These are phyloP conservation scores for Tylochromis polylepis DNA, from an alignment of 2,113 vertebrate species.

Conservation along the genomic window DNA sequence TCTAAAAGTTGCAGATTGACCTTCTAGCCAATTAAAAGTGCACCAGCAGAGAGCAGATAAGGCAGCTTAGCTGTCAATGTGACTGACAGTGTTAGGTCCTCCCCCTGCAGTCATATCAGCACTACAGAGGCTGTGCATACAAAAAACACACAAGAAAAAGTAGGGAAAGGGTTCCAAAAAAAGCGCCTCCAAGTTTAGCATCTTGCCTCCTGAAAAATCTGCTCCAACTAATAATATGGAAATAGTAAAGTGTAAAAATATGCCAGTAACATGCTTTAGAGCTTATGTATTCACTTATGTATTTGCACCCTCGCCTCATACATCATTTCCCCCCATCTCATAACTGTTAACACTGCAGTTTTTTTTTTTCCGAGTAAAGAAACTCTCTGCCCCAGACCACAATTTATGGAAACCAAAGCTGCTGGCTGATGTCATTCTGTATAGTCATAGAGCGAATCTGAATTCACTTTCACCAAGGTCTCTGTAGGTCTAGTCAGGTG, in stretches of 20 bases:
- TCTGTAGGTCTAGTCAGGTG: conserved; percentile 43
- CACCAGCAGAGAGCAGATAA: conserved; percentile 55
- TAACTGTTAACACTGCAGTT: conserved; percentile 68
- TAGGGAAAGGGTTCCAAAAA: not conserved
- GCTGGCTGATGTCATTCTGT: conserved; percentile 5
- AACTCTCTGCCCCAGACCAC: not conserved
- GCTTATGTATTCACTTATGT: conserved; percentile 69
- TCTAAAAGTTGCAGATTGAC: conserved; percentile 56
- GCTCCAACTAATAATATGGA: conserved; percentile 56
- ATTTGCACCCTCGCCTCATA: conserved; percentile 63
- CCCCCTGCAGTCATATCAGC: conserved; percentile 57
- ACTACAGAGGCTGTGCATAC: conserved; percentile 48
- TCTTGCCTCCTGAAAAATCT: conserved; percentile 19
- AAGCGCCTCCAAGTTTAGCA: conserved; percentile 31
- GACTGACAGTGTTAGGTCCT: conserved; percentile 62
- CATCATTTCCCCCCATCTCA: conserved; percentile 38
- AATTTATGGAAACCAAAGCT: conserved; percentile 26
- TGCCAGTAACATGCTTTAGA: conserved; percentile 50
- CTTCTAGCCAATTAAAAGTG: conserved; percentile 63
- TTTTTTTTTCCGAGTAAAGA: conserved; percentile 28
- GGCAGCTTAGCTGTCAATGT: conserved; percentile 59
- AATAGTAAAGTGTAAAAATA: conserved; percentile 45
- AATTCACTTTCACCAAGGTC: conserved; percentile 38
- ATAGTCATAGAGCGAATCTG: conserved; percentile 26
- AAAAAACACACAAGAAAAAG: conserved; percentile 28